Conservation (phyloP, 2,797 vertebrate species). For the Myotis myotis region DNA sequence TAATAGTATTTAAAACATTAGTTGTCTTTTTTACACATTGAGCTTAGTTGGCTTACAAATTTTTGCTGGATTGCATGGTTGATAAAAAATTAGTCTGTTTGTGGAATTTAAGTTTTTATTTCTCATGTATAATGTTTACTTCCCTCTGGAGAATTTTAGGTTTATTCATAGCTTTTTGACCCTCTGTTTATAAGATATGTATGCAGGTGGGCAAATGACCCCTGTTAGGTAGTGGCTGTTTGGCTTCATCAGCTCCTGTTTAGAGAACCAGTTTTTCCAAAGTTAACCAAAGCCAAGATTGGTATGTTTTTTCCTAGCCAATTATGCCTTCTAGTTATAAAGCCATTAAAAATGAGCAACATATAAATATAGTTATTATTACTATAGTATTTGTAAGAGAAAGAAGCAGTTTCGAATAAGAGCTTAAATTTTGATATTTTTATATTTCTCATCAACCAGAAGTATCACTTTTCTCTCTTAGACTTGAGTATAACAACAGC, state of each 20-base stretch:
- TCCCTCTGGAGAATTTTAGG: neutral
- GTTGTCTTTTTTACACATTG: neutral
- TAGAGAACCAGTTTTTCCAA: neutral
- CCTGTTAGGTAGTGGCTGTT: neutral
- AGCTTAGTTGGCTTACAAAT: neutral
- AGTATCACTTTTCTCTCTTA: neutral
- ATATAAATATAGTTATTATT: neutral
- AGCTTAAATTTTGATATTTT: constrained; percentile 40
- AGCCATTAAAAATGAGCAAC: neutral
- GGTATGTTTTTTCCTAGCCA: neutral
- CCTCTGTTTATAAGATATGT: neutral
- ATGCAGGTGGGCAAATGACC: neutral
- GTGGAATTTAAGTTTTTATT: neutral
- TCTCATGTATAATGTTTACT: neutral
- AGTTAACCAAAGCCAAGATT: neutral
- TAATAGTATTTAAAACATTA: neutral
- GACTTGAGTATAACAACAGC: neutral
- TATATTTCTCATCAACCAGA: neutral
- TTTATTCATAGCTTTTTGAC: neutral
- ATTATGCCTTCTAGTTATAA: constrained; percentile 1
- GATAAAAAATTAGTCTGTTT: neutral
- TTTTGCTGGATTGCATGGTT: neutral
- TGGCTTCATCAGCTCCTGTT: neutral
- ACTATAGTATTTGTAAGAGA: neutral
- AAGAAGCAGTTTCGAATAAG: neutral